Evolutionary conservation across 2,797 vertebrate genomes (phyloP), one percentile per base, ranked within the genome.

Genomic region (Coranthus polyacanthus): DNA sequence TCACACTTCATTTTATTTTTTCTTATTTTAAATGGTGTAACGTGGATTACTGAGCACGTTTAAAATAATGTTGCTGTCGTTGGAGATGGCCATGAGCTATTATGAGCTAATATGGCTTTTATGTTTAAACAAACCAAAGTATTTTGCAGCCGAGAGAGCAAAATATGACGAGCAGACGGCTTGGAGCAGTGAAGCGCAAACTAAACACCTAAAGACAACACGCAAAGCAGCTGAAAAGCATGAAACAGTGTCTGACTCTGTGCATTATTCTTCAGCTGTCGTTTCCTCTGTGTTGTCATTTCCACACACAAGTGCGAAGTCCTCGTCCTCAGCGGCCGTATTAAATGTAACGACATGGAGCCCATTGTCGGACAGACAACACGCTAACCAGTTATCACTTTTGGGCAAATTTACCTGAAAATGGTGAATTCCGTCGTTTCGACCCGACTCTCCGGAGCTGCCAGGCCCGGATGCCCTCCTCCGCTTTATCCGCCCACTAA

Each of bases 391-490:
- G 1, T 11, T 3, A 34, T 21, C n/a, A 43, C 34, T 22, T 22
- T 32, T 20, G 2, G 16, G 12, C 10, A 10, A 3, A 41, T 50
- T 75, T 88, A 91, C 90, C 90, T 88, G 86, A 52, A 80, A 87
- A 79, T 26, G 41, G 26, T 78, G 68, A 85, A 81, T 81, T 78
- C 78, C 68, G 75, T 80, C 53, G 86, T 72, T 82, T 74, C 43
- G 3, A 77, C 70, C 47, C 69, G 81, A 77, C 36, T 62, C 75
- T 72, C 67, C 83, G 78, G 83, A 78, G 83, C 75, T 78, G 82
- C 73, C 78, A 68, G 87, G 85, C 83, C 85, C 88, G 83, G 86
- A 65, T 81, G 71, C 72, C 79, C 72, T 85, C 84, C 84, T 87
- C 87, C 66, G 74, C 67, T 78, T 83, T 88, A 88, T 77, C 86